These are phyloP conservation scores for Aricia artaxerxes DNA, from an alignment of 2,888 invertebrate genomes.

Conservation along the genomic window DNA sequence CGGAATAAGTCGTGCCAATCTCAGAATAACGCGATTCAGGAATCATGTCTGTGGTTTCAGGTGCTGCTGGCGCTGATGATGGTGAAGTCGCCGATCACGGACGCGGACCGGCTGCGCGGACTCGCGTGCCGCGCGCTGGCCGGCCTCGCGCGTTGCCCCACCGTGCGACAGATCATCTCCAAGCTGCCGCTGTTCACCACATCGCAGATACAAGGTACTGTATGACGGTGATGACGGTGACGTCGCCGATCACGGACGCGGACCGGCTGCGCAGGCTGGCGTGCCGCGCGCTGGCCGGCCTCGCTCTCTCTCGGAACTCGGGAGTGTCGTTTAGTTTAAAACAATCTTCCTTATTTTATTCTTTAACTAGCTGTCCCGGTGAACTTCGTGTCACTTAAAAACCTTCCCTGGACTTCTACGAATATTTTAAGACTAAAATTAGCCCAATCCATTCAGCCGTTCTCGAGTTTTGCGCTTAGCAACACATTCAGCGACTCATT, in stretches of 20 bases:
- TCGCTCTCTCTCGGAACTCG: no score
- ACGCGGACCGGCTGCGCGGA: constrained; percentile 96
- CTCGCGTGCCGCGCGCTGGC: constrained; percentile 96
- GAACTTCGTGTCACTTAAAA: no score
- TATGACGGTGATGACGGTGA: constrained; percentile 88
- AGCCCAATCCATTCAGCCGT: no score
- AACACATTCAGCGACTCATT: no score
- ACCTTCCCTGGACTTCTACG: no score
- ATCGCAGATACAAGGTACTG: constrained; percentile 91
- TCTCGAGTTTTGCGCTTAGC: no score
- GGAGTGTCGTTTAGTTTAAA: background rate
- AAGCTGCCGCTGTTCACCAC: constrained; percentile 96
- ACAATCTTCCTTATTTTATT: no score
- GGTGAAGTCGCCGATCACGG: constrained; percentile 96
- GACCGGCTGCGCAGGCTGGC: constrained; percentile 96
- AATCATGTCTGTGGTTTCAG: constrained; percentile 56
- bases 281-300: constrained; percentile 94
- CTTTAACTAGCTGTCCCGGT: no score
- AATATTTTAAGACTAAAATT: no score
- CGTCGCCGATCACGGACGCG: constrained; percentile 97
- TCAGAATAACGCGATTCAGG: no score
- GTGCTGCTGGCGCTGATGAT: constrained; percentile 93
- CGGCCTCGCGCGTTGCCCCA: constrained; percentile 95
- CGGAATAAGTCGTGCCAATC: no score
- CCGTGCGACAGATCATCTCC: constrained; percentile 95